phyloP scores from a whole-genome alignment of 2,888 invertebrate genomes.

The Germaria angustata region DNA sequence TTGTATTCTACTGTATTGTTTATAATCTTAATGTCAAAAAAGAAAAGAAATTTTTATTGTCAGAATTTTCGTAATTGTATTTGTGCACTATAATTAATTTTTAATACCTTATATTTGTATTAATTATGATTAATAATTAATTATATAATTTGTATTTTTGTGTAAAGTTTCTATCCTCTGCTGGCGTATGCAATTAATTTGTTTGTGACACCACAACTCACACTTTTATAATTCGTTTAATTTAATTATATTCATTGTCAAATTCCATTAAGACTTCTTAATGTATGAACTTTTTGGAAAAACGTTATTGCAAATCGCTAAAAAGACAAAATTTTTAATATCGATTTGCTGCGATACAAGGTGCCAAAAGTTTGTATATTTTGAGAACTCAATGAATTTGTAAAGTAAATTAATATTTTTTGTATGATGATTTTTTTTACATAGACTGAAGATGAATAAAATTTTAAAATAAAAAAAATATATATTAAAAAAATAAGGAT shows the following conservation, averaged over 20 bases:
- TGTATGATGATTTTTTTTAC: conserved; percentile 73
- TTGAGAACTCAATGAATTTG: conserved; percentile 63
- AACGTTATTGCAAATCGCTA: neutral
- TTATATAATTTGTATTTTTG: conserved; percentile 50
- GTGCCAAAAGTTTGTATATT: conserved; percentile 51
- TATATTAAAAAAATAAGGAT: too few species aligned
- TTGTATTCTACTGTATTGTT: conserved; percentile 56
- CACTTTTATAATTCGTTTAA: conserved; percentile 60
- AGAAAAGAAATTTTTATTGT: conserved; percentile 24
- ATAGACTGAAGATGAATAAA: conserved; percentile 76
- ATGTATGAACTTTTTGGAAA: conserved; percentile 48
- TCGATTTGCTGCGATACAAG: neutral
- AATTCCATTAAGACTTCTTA: conserved; percentile 57
- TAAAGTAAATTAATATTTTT: conserved; percentile 65
- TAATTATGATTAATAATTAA: conserved; percentile 40
- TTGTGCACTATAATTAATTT: conserved; percentile 51
- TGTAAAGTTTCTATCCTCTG: conserved; percentile 63
- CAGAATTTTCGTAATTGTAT: conserved; percentile 43
- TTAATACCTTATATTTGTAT: conserved; percentile 51
- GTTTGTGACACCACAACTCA: conserved; percentile 43
- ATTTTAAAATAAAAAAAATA: conserved; percentile 67
- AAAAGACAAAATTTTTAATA: conserved; percentile 56
- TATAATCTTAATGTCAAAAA: conserved; percentile 54
- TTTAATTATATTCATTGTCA: conserved; percentile 53
- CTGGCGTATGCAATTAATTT: conserved; percentile 68